Conservation (phyloP, 1,140 invertebrate species). For the Sitophilus oryzae region DNA sequence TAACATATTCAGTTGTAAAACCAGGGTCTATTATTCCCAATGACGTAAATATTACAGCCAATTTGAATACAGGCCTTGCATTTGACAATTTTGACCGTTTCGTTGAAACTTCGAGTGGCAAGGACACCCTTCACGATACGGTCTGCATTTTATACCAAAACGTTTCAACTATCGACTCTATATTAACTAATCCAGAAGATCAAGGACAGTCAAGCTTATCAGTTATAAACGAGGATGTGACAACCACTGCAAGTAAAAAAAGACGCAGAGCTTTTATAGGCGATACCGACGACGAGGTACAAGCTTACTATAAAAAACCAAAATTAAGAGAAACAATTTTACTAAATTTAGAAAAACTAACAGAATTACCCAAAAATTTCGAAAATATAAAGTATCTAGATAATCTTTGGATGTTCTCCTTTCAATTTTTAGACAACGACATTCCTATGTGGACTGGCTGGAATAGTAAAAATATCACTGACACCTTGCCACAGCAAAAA, state of each 20-base stretch:
- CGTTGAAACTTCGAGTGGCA: constrained; percentile 43
- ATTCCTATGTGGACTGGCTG: no score
- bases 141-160: constrained; percentile 45
- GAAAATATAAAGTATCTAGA: no score
- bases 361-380: no score
- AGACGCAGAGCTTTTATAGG: constrained; percentile 7
- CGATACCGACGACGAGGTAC: not conserved
- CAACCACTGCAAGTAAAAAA: not conserved
- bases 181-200: constrained; percentile 8
- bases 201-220: not conserved
- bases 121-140: constrained; percentile 46
- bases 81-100: constrained; percentile 46
- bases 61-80: constrained; percentile 36
- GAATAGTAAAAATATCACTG: no score
- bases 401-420: no score
- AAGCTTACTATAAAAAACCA: constrained; percentile 3
- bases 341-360: not conserved
- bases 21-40: not conserved
- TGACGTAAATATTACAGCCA: not conserved
- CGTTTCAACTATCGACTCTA: no score
- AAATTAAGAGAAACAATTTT: not conserved
- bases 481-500: no score
- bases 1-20: not conserved
- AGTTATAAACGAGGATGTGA: not conserved
- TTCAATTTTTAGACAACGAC: no score